Evolutionary conservation across 1,140 invertebrate genomes (phyloP).

Genomic region (Pseudachorutes palmiensis): DNA sequence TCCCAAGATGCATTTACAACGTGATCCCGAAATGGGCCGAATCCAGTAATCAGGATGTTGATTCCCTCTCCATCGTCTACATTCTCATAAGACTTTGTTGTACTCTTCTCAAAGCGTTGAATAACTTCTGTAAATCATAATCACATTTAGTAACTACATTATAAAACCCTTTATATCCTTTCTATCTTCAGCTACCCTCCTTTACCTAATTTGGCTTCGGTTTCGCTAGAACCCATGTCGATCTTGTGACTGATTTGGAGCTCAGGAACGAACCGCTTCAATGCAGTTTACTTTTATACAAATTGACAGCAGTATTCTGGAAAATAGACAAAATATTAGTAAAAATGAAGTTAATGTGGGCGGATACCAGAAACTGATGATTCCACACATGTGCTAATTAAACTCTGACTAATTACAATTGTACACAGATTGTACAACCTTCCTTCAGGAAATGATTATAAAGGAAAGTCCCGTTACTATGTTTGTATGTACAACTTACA

Average conservation of each 20-base stretch:
- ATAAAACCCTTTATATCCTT: not conserved
- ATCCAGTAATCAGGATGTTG: constrained; percentile 41
- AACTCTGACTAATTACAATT: no score
- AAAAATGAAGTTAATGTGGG: not conserved
- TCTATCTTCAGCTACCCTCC: not conserved
- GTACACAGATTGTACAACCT: no score
- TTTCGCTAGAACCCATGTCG: constrained; percentile 10
- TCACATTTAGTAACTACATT: no score
- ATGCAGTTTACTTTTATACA: not conserved
- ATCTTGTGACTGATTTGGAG: not conserved
- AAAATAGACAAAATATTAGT: not conserved
- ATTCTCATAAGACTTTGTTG: not conserved
- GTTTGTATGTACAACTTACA: not conserved
- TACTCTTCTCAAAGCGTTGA: constrained; percentile 7
- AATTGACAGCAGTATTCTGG: not conserved
- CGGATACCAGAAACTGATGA: not conserved
- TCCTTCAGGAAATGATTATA: no score
- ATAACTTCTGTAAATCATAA: constrained; percentile 8
- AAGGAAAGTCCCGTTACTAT: no score
- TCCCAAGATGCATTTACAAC: constrained; percentile 46
- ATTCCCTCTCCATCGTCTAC: not conserved
- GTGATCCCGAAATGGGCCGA: constrained; percentile 47
- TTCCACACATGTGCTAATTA: no score
- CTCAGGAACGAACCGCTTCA: not conserved
- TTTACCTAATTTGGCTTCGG: constrained; percentile 6